These are phyloP conservation scores for Drosophila robusta DNA, from an alignment of 2,888 invertebrate species.

Conservation along the genomic window DNA sequence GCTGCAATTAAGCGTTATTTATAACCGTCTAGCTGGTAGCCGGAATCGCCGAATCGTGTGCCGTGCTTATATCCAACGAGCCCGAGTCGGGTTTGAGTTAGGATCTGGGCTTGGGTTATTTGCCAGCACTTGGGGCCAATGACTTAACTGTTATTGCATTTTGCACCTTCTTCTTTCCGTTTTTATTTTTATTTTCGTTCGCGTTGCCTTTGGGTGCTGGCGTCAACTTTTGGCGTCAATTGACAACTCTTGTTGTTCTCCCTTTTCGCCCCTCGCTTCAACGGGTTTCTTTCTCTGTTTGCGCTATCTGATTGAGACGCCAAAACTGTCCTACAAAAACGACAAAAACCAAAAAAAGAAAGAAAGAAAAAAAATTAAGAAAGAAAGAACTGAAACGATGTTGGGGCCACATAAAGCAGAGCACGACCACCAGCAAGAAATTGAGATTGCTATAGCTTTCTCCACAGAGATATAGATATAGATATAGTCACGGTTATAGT, in stretches of 20 bases:
- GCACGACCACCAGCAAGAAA: slow-evolving; percentile 61
- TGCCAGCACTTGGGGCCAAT: slow-evolving; percentile 67
- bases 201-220: slow-evolving; percentile 53
- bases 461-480: slow-evolving; percentile 19
- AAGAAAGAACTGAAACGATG: slow-evolving; percentile 34
- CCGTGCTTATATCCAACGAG: slow-evolving; percentile 39
- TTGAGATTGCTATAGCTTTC: slow-evolving; percentile 58
- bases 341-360: slow-evolving; percentile 2
- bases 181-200: slow-evolving; percentile 37
- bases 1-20: slow-evolving; percentile 83
- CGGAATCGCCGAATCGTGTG: slow-evolving; percentile 36
- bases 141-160: slow-evolving; percentile 79
- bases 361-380: slow-evolving; percentile 1
- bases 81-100: slow-evolving; percentile 24
- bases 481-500: slow-evolving; percentile 45
- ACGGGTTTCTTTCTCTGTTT: slow-evolving; percentile 39
- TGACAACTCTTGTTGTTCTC: slow-evolving; percentile 73
- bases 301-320: slow-evolving; percentile 75
- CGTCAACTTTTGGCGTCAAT: slow-evolving; percentile 80
- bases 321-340: slow-evolving; percentile 55
- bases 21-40: slow-evolving; percentile 74
- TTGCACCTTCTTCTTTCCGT: slow-evolving; percentile 65
- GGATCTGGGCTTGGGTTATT: slow-evolving; percentile 37
- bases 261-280: background rate
- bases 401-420: slow-evolving; percentile 53